Evolutionary conservation across 92 coral and sea anemone genomes (phyloP), one percentile per base, ranked within the genome.

Genomic region (Siderastrea radians): DNA sequence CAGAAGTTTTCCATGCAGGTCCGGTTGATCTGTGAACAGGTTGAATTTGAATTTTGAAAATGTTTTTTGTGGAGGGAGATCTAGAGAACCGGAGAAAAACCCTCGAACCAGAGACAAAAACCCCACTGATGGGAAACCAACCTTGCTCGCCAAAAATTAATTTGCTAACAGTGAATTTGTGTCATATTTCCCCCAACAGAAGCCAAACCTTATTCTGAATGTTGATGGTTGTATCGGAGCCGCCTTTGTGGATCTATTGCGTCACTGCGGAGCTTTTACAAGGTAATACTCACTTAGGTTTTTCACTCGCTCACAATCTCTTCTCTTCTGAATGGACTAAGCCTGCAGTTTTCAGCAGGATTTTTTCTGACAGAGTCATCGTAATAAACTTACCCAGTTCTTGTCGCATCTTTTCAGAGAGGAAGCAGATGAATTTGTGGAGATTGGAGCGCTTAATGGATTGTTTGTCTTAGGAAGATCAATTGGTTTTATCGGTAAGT

Each of bases 201-300:
- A 97, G 86, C 99, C 99, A 54, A 97, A 97, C 88, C 97, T 97
- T 48, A 97, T 97, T 44, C 92, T 97, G 49, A 97, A 97, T 88
- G 99, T 97, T 8, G 99, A 97, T 79, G 99, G 99, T 49, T 97
- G 99, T 62, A 97, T 97, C 49, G 99, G 98, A 45, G 98, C 96
- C 26, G 96, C 98, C 68, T 93, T 97, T 77, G 99, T 97, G 49
- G 99, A 97, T 75, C 90, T 97, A 1, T 81, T 97, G n/a, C 98
- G 99, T 52, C 94, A 96, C 81, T 97, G 99, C 87, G 99, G 99
- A 52, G 92, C 98, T 6, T 97, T 97, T 77, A 95, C 99, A 2
- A 97, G 98, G 99, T 97, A 84, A 52, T 3, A 2, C 3, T 1
- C 13, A 26, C 43, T 13, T 8, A 6, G 8, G 16, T 48, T 5